phyloP scores from a whole-genome alignment of 1,140 invertebrate species.

The Magallana angulata region DNA sequence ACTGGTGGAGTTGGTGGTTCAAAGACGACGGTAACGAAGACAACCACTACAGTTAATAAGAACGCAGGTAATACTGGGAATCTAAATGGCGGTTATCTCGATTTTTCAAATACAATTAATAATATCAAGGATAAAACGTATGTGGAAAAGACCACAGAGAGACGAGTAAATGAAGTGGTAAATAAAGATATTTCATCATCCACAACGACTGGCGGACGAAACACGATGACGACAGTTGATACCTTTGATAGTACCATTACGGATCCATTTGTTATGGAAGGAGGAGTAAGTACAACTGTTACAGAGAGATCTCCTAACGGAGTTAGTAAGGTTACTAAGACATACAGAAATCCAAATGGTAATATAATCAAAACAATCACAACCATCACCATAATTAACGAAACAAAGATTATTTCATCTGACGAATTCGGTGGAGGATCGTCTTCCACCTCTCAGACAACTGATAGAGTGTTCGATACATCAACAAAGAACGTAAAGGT shows the following conservation, averaged over 20 bases:
- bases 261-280: neutral
- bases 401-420: slow-evolving; percentile 21
- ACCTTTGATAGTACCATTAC: neutral
- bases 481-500: neutral
- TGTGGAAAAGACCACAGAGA: neutral
- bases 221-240: neutral
- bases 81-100: neutral
- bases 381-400: slow-evolving; percentile 33
- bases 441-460: neutral
- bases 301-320: neutral
- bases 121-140: neutral
- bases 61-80: neutral
- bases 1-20: neutral
- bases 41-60: neutral
- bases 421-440: neutral
- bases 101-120: neutral
- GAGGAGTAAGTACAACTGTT: neutral
- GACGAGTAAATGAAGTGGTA: neutral
- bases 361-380: slow-evolving; percentile 37
- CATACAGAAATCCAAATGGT: slow-evolving; percentile 15
- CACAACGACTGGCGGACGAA: neutral
- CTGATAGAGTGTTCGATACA: neutral
- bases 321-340: neutral
- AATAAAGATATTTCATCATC: neutral
- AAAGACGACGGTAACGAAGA: neutral